Evolutionary conservation across 1,140 invertebrate species (phyloP).

Genomic region (Mya arenaria): DNA sequence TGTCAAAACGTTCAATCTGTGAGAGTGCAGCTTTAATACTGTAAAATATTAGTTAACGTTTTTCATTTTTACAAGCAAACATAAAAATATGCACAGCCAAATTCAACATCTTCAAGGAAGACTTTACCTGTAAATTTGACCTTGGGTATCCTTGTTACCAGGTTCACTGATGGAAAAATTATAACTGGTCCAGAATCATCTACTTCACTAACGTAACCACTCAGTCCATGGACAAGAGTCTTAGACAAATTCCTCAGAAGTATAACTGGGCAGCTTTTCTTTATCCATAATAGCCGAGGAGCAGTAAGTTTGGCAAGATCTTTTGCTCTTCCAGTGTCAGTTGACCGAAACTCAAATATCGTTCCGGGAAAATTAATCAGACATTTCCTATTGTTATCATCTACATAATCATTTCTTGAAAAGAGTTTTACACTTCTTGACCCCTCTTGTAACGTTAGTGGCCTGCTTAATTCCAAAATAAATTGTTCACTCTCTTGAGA

Average conservation of each 20-base stretch:
- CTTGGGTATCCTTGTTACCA: background rate
- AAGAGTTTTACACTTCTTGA: slow-evolving; percentile 19
- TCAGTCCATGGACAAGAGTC: slow-evolving; percentile 28
- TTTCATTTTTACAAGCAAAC: background rate
- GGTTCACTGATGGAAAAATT: background rate
- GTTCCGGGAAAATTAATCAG: slow-evolving; percentile 6
- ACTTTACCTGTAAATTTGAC: background rate
- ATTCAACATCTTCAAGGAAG: background rate
- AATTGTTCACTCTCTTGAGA: slow-evolving; percentile 10
- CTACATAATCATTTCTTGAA: slow-evolving; percentile 47
- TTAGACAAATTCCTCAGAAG: slow-evolving; percentile 13
- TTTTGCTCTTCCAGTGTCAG: background rate
- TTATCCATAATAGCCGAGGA: slow-evolving; percentile 22
- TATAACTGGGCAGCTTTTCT: slow-evolving; percentile 6
- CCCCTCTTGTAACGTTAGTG: background rate
- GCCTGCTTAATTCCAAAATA: slow-evolving; percentile 1
- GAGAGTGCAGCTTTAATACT: too few relatives aligned
- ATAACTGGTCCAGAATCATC: background rate
- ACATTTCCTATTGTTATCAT: slow-evolving; percentile 32
- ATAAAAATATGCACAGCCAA: background rate
- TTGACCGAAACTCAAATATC: background rate
- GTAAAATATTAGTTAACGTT: too few relatives aligned
- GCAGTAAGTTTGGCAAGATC: background rate
- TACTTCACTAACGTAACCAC: background rate
- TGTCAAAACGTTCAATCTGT: too few relatives aligned